Evolutionary conservation across 2,888 invertebrate species (phyloP).

Genomic region (Sacculina carcini): DNA sequence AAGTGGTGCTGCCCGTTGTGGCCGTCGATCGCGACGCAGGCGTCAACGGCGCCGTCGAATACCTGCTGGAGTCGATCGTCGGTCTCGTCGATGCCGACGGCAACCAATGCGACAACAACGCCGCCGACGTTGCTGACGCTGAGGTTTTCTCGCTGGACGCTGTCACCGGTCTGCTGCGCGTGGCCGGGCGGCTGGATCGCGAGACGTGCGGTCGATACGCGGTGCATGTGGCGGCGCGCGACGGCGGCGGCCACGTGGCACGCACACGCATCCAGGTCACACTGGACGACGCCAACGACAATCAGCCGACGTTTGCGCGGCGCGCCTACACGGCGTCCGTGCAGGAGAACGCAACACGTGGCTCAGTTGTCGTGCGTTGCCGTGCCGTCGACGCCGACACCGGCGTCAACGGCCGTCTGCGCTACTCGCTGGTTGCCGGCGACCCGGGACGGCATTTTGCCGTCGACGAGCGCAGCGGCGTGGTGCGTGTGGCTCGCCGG

Average conservation of each 20-base stretch:
- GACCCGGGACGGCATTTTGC: conserved; percentile 74
- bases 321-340: conserved; percentile 69
- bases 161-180: conserved; percentile 59
- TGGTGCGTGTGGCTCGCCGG: conserved; percentile 69
- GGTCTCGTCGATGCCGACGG: too few species aligned
- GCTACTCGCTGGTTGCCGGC: conserved; percentile 65
- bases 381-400: conserved; percentile 70
- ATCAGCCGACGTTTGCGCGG: conserved; percentile 19
- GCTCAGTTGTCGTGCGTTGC: conserved; percentile 65
- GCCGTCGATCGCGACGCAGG: conserved; percentile 73
- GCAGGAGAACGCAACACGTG: conserved; percentile 78
- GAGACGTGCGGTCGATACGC: conserved; percentile 47
- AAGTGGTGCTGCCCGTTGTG: conserved; percentile 65
- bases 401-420: conserved; percentile 64
- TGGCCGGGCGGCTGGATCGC: conserved; percentile 61
- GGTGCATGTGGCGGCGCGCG: conserved; percentile 40
- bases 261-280: conserved; percentile 24
- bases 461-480: conserved; percentile 71
- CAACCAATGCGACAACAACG: conserved; percentile 26
- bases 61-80: conserved; percentile 29
- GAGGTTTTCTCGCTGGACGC: conserved; percentile 58
- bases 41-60: conserved; percentile 69
- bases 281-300: conserved; percentile 27
- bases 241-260: conserved; percentile 38
- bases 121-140: too few species aligned